Evolutionary conservation across 2,888 invertebrate species (phyloP).

Genomic region (Chesias legatella): DNA sequence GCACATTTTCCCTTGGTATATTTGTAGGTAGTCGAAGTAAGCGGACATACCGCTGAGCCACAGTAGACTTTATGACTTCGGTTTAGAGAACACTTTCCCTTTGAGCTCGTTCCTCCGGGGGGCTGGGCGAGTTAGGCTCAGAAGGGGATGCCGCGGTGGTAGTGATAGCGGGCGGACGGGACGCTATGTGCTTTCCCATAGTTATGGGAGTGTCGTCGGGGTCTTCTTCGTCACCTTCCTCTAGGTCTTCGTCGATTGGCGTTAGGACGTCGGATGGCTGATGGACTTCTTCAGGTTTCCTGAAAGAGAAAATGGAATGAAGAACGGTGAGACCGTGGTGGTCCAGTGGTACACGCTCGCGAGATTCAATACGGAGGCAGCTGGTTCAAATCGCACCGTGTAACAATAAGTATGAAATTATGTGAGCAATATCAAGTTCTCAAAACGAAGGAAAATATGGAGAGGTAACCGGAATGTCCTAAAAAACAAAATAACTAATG

Average conservation of each 20-base stretch:
- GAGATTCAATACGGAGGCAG: too few species aligned
- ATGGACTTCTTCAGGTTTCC: conserved; percentile 81
- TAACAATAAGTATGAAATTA: too few species aligned
- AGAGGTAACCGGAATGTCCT: too few species aligned
- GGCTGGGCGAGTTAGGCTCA: conserved; percentile 63
- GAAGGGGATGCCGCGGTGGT: conserved; percentile 87
- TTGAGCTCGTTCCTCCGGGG: conserved; percentile 71
- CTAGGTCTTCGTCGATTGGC: conserved; percentile 89
- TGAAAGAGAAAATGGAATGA: conserved; percentile 28
- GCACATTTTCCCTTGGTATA: too few species aligned
- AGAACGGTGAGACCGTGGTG: too few species aligned
- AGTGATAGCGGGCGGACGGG: conserved; percentile 85
- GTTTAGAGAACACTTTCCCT: conserved; percentile 86
- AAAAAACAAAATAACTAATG: too few species aligned
- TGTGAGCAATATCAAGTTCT: too few species aligned
- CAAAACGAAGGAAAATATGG: too few species aligned
- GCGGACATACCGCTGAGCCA: too few species aligned
- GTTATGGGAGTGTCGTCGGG: conserved; percentile 85
- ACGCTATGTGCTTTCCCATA: conserved; percentile 70
- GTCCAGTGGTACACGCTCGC: too few species aligned
- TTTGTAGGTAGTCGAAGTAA: neutral
- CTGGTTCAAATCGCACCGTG: too few species aligned
- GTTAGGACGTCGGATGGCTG: conserved; percentile 86
- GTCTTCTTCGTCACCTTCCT: conserved; percentile 87
- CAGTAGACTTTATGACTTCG: neutral